Evolutionary conservation across 2,797 vertebrate species (phyloP), one percentile per base, ranked within the genome.

Genomic region (Propithecus perrieri): DNA sequence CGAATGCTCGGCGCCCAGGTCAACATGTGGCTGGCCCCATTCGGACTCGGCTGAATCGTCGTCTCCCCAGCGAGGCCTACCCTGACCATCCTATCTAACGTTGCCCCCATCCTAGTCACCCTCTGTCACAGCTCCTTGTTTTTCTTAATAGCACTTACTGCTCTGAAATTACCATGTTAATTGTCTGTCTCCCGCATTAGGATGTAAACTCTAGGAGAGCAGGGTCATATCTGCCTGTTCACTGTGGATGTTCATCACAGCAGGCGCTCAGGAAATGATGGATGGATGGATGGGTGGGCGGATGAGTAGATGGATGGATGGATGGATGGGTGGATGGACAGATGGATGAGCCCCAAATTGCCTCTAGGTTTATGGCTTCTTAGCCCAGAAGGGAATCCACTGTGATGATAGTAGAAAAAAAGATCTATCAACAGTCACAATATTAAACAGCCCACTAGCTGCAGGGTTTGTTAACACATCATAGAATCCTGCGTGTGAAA

Each of bases 381-480:
- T 87, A 41, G 2, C 71, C 48, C 43, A 89, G 43, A 72, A 91
- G 48, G 83, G 48, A 97, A 76, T 71, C 55, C 46, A 50, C 3
- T 61, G 6, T 85, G 26, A 8, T 20, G 53, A 91, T 74, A 69
- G 20, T 53, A 91, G 90, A 67, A 89, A 93, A 89, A 69, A 85
- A 85, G 67, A 91, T 84, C 43, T 43, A 11, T 87, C 41, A 35
- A 33, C 12, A 55, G 28, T 84, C 15, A 12, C 28, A 59, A 35
- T 75, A 41, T 55, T 76, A 78, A 55, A 38, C 48, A 53, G 20
- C 59, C 78, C 35, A 41, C 71, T 89, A 67, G 46, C 65, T 30
- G 3, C 13, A 74, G 75, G 38, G 76, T 78, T 92, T 91, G 76
- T 85, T 94, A 93, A 91, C 43, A 67, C 50, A 38, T 84, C 78